A percentile compares a stretch with the other conserved stretches of the same genome.
phyloP scores from a whole-genome alignment of 1,140 invertebrate species.

The Euura lappo region DNA sequence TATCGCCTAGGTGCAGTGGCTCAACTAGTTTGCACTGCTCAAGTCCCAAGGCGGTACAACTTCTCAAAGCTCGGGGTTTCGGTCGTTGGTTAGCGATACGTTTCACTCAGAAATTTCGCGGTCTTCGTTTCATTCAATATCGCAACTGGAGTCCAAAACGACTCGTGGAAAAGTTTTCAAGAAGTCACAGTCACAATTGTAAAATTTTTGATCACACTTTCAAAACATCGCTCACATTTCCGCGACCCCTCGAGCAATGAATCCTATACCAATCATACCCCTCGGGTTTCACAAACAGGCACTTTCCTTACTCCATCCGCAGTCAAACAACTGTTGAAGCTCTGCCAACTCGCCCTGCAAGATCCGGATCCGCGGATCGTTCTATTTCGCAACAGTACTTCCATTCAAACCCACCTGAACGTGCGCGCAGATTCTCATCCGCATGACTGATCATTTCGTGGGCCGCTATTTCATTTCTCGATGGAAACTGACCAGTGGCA shows the following conservation, averaged over 20 bases:
- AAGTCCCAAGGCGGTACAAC: slow-evolving; percentile 32
- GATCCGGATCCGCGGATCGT: neutral
- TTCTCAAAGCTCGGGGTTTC: slow-evolving; percentile 7
- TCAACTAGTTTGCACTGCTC: neutral
- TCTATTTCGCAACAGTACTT: neutral
- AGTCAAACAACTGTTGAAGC: neutral
- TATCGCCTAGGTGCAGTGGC: slow-evolving; percentile 20
- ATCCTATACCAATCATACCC: no score
- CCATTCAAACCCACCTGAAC: no score
- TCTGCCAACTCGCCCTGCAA: neutral
- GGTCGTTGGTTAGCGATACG: slow-evolving; percentile 6
- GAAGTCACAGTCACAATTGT: no score
- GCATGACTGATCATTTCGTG: neutral
- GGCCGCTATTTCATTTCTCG: no score
- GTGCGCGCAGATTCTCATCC: neutral
- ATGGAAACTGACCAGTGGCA: no score
- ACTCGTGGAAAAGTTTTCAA: no score
- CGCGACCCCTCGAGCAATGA: no score
- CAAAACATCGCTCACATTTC: no score
- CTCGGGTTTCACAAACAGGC: no score
- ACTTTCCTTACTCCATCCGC: neutral
- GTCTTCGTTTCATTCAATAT: neutral
- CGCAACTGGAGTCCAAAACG: no score
- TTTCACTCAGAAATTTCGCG: neutral
- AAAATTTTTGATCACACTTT: no score